Percentiles rank a stretch among this genome's conserved stretches.
phyloP scores from a whole-genome alignment of 2,888 invertebrate genomes.

The Drosophila atripex region DNA sequence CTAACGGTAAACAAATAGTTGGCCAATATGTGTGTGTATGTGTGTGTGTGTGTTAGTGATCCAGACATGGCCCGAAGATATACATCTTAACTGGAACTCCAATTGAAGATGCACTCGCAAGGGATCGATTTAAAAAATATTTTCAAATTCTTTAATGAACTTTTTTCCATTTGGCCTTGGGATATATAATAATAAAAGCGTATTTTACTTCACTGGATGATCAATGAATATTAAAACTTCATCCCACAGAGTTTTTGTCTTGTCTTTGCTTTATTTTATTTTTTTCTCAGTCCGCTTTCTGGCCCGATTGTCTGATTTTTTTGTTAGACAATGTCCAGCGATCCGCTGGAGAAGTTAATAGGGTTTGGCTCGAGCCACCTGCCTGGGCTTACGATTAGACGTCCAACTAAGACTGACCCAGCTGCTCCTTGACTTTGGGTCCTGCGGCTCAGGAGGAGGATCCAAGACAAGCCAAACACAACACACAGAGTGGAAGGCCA shows the following conservation, averaged over 20 bases:
- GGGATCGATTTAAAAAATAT: background rate
- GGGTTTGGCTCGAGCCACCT: conserved; percentile 55
- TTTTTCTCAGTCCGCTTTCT: background rate
- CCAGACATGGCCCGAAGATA: conserved; percentile 49
- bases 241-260: background rate
- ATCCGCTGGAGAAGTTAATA: conserved; percentile 28
- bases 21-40: conserved; percentile 3
- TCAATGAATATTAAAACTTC: conserved; percentile 32
- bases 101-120: conserved; percentile 33
- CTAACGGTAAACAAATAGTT: conserved; percentile 67
- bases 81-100: conserved; percentile 45
- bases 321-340: conserved; percentile 20
- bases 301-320: background rate
- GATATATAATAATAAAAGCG: conserved; percentile 12
- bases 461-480: conserved; percentile 10
- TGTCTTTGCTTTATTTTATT: conserved; percentile 9
- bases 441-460: conserved; percentile 32
- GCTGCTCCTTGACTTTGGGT: conserved; percentile 29
- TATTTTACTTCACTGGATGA: background rate
- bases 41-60: background rate
- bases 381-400: conserved; percentile 49
- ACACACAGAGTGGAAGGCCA: conserved; percentile 5
- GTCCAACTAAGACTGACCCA: conserved; percentile 35
- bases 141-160: conserved; percentile 3
- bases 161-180: conserved; percentile 25